Evolutionary conservation across 2,113 vertebrate genomes (phyloP).

Genomic region (Mugil cephalus): DNA sequence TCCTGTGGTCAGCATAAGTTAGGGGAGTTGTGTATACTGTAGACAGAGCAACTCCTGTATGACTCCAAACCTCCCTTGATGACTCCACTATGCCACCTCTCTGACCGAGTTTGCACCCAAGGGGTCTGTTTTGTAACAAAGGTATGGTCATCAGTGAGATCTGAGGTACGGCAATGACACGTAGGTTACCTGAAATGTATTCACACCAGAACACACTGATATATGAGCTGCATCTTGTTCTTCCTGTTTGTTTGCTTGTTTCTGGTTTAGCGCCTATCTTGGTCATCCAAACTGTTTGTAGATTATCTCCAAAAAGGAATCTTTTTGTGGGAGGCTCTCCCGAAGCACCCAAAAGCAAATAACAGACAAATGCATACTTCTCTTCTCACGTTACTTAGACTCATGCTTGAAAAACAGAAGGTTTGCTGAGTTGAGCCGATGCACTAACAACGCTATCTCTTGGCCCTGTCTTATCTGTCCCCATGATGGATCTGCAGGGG

Average conservation of each 20-base stretch:
- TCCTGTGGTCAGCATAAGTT: slow-evolving; percentile 39
- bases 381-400: slow-evolving; percentile 38
- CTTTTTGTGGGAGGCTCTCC: not conserved
- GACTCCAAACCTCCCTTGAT: slow-evolving; percentile 22
- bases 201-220: slow-evolving; percentile 30
- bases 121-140: not conserved
- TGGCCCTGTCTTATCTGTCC: slow-evolving; percentile 75
- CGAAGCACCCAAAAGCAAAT: slow-evolving; percentile 24
- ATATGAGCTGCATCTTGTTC: slow-evolving; percentile 25
- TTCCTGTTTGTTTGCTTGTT: slow-evolving; percentile 45
- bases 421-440: slow-evolving; percentile 58
- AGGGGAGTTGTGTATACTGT: slow-evolving; percentile 20
- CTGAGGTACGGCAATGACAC: slow-evolving; percentile 6
- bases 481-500: slow-evolving; percentile 83
- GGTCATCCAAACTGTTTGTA: not conserved
- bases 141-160: not conserved
- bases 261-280: slow-evolving; percentile 12
- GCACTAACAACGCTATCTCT: slow-evolving; percentile 63
- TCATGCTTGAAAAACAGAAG: slow-evolving; percentile 48
- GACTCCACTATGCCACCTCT: not conserved
- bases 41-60: slow-evolving; percentile 1
- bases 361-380: not conserved
- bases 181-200: slow-evolving; percentile 20
- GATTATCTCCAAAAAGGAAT: slow-evolving; percentile 27
- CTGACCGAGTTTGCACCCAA: not conserved